Conservation (phyloP, 2,797 vertebrate species). For the Molossus molossus region DNA sequence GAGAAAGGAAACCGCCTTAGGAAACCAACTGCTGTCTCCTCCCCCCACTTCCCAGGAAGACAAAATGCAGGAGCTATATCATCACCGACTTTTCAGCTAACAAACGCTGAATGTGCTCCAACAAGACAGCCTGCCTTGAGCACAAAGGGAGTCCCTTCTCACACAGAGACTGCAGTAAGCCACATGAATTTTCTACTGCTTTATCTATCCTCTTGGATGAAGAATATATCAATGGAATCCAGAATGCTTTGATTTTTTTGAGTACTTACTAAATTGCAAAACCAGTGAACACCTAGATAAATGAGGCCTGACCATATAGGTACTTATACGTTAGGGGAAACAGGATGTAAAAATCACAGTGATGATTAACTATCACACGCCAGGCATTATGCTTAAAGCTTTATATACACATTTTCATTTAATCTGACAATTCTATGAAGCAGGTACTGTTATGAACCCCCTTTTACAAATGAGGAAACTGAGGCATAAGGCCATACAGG, state of each 20-base stretch:
- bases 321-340: neutral
- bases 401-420: neutral
- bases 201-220: neutral
- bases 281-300: neutral
- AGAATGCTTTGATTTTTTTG: neutral
- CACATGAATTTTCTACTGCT: neutral
- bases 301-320: neutral
- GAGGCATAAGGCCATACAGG: neutral
- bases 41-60: neutral
- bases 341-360: neutral
- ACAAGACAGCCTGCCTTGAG: neutral
- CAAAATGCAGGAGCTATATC: neutral
- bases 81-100: neutral
- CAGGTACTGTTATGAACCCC: neutral
- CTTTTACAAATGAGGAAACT: neutral
- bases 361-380: accelerated
- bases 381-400: neutral
- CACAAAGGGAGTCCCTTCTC: neutral
- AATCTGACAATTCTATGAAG: neutral
- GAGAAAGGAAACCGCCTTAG: constrained; percentile 37
- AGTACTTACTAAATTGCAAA: constrained; percentile 1
- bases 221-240: neutral
- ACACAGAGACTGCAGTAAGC: neutral
- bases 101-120: neutral
- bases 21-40: neutral